Evolutionary conservation across 2,113 vertebrate species (phyloP), one percentile per base, ranked within the genome.

Genomic region (Zosterops pallidus): DNA sequence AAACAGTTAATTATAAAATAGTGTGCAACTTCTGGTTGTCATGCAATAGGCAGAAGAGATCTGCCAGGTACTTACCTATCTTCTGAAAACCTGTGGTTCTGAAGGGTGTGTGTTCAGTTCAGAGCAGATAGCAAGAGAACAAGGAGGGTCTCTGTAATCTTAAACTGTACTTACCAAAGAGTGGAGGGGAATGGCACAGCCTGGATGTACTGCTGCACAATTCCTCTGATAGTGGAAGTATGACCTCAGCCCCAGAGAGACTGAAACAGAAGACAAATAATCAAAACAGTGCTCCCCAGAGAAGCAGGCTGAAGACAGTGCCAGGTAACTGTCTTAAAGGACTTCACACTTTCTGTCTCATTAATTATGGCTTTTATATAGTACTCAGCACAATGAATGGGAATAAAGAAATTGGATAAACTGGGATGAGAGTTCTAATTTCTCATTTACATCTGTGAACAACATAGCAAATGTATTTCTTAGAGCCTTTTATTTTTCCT

Each of bases 181-280:
- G 89, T 65, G 17, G 9, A 71, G 19, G 16, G 17, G 23, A 46
- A 39, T 62, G 37, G 28, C 44, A 64, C 63, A 55, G 41, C 2
- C 1, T 10, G 71, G 39, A 24, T 72, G 44, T 94, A 37, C 35
- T 68, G 52, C 41, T 81, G 59, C 57, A 76, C 56, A 56, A 15
- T 65, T 91, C 57, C 56, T 88, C 68, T 83, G 47, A 23, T 28
- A 81, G 28, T 72, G 42, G 20, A 75, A 82, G 31, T 56, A 64
- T 88, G 49, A 86, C 19, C 47, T 84, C 86, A 91, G 29, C 22
- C 60, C 71, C 18, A 2, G 23, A 52, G 90, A 55, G 49, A 89
- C 63, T 57, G 92, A 92, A 97, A 95, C 22, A 90, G 69, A 91
- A 95, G 53, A 86, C 87, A 78, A 89, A 90, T 57, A 47, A 86